These are phyloP conservation scores for Sesamia nonagrioides DNA, from an alignment of 1,140 invertebrate species.

Conservation along the genomic window DNA sequence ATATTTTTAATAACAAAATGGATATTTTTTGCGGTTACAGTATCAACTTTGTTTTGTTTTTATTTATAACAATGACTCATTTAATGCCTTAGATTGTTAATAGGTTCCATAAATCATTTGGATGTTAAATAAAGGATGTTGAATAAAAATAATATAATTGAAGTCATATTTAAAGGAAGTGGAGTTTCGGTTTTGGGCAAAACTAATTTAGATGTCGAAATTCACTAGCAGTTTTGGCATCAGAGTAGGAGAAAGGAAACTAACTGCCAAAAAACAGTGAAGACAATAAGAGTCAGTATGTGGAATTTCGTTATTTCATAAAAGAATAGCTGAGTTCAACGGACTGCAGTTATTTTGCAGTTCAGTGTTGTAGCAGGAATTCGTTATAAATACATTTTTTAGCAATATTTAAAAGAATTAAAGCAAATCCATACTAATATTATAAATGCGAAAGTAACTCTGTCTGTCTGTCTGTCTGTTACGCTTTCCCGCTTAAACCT, in stretches of 20 bases:
- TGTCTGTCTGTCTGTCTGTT: no score
- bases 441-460: no score
- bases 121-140: background rate
- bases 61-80: slow-evolving; percentile 26
- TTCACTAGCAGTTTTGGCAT: background rate
- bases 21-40: slow-evolving; percentile 23
- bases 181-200: background rate
- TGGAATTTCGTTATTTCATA: background rate
- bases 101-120: background rate
- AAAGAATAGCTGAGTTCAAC: background rate
- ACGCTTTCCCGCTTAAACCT: no score
- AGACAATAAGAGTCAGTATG: background rate
- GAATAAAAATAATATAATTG: background rate
- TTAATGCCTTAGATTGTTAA: background rate
- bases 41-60: slow-evolving; percentile 8
- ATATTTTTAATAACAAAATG: slow-evolving; percentile 30
- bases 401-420: background rate
- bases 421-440: no score
- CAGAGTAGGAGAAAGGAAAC: background rate
- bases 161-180: background rate
- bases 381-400: background rate
- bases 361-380: background rate
- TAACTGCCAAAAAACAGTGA: background rate
- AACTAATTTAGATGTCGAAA: background rate
- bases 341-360: slow-evolving; percentile 1